Conservation (phyloP, 2,797 vertebrate species). For the Peromyscus aztecus region DNA sequence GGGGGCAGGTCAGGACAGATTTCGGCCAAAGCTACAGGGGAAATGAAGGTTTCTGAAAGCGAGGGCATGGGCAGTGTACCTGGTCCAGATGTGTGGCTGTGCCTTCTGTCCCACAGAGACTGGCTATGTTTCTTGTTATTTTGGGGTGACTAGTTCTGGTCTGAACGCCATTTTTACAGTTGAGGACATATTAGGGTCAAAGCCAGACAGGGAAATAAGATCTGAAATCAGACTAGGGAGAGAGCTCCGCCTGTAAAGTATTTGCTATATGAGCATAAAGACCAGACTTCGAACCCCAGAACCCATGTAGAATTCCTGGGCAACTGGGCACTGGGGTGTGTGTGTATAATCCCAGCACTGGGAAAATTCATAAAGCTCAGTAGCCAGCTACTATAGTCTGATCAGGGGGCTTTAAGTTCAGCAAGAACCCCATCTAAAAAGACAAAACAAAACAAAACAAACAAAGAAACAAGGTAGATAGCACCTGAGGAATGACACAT, state of each 20-base stretch:
- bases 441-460: not conserved
- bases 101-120: not conserved
- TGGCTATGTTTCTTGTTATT: not conserved
- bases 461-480: not conserved
- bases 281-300: not conserved
- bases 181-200: not conserved
- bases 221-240: not conserved
- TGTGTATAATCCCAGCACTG: not conserved
- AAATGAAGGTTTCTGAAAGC: conserved; percentile 1
- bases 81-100: not conserved
- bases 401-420: not conserved
- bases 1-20: not conserved
- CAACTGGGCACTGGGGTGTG: not conserved
- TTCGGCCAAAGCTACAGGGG: not conserved
- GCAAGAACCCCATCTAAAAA: not conserved
- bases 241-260: not conserved
- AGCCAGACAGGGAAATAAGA: not conserved
- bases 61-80: not conserved
- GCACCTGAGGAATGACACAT: not conserved
- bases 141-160: not conserved
- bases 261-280: not conserved
- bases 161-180: not conserved
- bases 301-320: not conserved
- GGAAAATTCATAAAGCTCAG: not conserved
- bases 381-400: not conserved